Percentiles rank a stretch among this genome's conserved stretches.
Evolutionary conservation across 1,140 invertebrate genomes (phyloP).

Genomic region (Melipona quadrifasciata): DNA sequence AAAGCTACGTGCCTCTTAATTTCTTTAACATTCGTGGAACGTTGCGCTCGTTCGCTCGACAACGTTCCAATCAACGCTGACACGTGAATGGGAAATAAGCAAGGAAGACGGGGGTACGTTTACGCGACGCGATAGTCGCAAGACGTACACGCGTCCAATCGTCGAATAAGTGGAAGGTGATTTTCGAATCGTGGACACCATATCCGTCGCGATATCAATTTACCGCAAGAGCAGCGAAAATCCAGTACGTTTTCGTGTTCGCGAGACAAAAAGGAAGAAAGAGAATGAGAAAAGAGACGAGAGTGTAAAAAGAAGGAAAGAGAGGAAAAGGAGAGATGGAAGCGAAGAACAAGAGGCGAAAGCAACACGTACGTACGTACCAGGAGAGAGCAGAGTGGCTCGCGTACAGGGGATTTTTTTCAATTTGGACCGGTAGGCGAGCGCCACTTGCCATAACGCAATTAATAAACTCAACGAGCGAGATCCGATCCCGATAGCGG

Average conservation of each 20-base stretch:
- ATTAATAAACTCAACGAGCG: conserved; percentile 78
- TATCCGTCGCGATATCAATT: neutral
- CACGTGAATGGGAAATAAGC: too few relatives aligned
- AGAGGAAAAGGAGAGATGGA: neutral
- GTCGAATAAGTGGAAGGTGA: neutral
- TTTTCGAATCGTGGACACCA: neutral
- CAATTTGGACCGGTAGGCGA: conserved; percentile 65
- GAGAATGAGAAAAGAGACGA: neutral
- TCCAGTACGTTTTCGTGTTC: neutral
- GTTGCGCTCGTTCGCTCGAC: neutral
- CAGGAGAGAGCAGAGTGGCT: neutral
- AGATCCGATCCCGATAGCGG: conserved; percentile 75
- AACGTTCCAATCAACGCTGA: neutral
- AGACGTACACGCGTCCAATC: neutral
- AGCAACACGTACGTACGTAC: neutral
- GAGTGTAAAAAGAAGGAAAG: neutral
- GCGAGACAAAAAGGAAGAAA: neutral
- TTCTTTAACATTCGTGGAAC: neutral
- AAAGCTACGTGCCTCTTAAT: neutral
- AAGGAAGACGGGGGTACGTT: too few relatives aligned
- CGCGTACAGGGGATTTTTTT: conserved; percentile 67
- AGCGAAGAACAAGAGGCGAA: neutral
- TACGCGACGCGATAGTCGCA: neutral
- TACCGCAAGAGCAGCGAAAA: neutral
- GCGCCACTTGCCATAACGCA: conserved; percentile 72